Conservation (phyloP, 2,113 vertebrate species). For the Sprattus sprattus region DNA sequence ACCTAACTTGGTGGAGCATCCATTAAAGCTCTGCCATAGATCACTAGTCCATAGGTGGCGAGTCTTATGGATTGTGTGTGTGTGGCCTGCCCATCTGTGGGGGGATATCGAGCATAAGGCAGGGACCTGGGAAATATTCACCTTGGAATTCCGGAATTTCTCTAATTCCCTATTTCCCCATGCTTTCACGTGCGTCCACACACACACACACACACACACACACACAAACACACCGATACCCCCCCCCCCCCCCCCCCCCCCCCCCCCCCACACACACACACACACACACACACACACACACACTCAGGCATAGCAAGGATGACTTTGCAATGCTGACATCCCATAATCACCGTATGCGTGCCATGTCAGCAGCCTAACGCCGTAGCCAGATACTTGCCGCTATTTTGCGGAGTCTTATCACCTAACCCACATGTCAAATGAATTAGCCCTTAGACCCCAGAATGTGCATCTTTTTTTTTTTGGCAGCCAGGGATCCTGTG, state of each 20-base stretch:
- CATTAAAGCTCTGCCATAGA: neutral
- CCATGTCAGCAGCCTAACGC: neutral
- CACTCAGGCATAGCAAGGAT: neutral
- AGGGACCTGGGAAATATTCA: neutral
- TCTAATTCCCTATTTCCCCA: neutral
- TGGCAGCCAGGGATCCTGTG: neutral
- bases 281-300: neutral
- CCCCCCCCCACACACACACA: neutral
- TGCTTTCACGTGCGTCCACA: too few relatives aligned
- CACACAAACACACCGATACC: neutral
- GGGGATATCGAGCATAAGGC: neutral
- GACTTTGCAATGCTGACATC: slow-evolving; percentile 15
- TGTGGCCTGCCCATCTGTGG: neutral
- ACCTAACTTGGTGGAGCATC: neutral
- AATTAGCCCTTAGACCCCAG: neutral
- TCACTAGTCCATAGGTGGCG: neutral
- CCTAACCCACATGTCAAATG: neutral
- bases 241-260: too few relatives aligned
- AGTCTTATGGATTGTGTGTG: neutral
- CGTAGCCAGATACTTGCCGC: too few relatives aligned
- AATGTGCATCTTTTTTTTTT: neutral
- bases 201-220: neutral
- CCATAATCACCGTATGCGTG: neutral
- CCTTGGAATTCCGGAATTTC: neutral
- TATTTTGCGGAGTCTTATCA: neutral